A percentile compares a stretch with the other conserved stretches of the same genome.
These are phyloP conservation scores for Artibeus lituratus DNA, from an alignment of 2,797 vertebrate genomes.

Conservation along the genomic window DNA sequence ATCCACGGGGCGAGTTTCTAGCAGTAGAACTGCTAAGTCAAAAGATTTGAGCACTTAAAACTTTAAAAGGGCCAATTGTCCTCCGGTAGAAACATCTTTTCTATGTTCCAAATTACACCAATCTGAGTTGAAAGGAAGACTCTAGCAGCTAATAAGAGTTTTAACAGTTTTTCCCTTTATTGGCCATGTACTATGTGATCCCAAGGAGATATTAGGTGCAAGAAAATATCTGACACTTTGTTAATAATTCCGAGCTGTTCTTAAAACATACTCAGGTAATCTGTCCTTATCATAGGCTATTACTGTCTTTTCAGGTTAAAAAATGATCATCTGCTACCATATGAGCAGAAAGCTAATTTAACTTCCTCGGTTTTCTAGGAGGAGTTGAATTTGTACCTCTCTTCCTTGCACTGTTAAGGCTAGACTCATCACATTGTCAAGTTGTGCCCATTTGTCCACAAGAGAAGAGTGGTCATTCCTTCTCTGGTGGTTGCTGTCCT, in stretches of 20 bases:
- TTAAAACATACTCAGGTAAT: constrained; percentile 26
- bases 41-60: not conserved
- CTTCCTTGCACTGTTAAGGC: not conserved
- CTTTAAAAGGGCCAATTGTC: not conserved
- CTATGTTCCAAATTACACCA: not conserved
- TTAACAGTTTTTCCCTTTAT: constrained; percentile 26
- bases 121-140: constrained; percentile 8
- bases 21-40: not conserved
- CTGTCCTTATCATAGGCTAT: not conserved
- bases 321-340: not conserved
- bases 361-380: not conserved
- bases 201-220: not conserved
- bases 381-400: not conserved
- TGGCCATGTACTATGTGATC: not conserved
- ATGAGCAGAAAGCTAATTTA: not conserved
- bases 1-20: not conserved
- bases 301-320: not conserved
- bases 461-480: not conserved
- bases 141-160: constrained; percentile 12
- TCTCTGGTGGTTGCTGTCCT: not conserved
- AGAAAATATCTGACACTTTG: not conserved
- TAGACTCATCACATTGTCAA: not conserved
- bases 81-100: not conserved
- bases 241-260: not conserved
- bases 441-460: not conserved